Base-by-base conservation (phyloP, 2,797 vertebrate species). In the Urophycis tenuis region DNA sequence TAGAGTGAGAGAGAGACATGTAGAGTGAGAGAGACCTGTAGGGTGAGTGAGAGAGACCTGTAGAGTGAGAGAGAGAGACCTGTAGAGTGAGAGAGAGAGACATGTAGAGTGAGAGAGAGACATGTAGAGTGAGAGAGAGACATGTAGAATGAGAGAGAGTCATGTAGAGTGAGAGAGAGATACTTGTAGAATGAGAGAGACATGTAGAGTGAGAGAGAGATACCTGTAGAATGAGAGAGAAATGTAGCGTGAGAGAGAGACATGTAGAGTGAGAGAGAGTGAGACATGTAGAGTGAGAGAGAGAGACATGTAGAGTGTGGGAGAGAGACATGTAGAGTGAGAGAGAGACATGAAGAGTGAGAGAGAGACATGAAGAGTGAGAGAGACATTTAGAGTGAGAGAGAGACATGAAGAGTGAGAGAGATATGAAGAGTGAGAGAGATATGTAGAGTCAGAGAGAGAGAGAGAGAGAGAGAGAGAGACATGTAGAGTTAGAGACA, bases 391-490 rank as follows among this genome's bases (percentile, higher is more conserved):
- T 19, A 64, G 3, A 64, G 60, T 5, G 22, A 25, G 60, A 29
- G 60, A 30, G 69, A 72, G 39, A 72, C 39, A 53, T 14, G 41
- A 36, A 33, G 70, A 33, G 75, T 60, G 41, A 11, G 60, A 25
- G 3, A 3, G 25, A 10, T 64, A n/a, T n/a, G n/a, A n/a, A n/a
- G n/a, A n/a, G n/a, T n/a, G n/a, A n/a, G n/a, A n/a, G n/a, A n/a
- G n/a, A n/a, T n/a, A n/a, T n/a, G n/a, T n/a, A n/a, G 60, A 64
- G 60, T n/a, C 19, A 64, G 3, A 64, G 60, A n/a, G 22, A 25
- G 60, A 29, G 60, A 30, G 69, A 72, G 39, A 72, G 70, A 53
- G n/a, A 41, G 69, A 33, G 70, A 33, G 75, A 72, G 41, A 11
- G 60, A 25, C 19, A 64, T 19, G 25, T 19, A 64, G 3, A 64